Percentiles rank a stretch among this genome's conserved stretches.
These are phyloP conservation scores for Mormyrus iriodes DNA, from an alignment of 2,113 vertebrate genomes.

Conservation along the genomic window DNA sequence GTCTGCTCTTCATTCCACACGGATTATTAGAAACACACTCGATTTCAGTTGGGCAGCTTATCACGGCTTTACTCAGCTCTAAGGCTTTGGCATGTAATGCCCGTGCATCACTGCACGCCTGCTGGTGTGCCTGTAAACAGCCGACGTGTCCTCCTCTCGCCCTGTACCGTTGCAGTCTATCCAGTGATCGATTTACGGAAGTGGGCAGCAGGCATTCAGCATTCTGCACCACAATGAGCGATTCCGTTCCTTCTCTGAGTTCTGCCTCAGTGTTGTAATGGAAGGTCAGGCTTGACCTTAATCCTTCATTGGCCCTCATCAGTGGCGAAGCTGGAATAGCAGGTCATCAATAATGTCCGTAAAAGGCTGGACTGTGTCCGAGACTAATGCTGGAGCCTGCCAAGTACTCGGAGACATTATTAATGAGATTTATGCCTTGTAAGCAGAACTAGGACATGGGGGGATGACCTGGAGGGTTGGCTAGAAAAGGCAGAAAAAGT, in stretches of 20 bases:
- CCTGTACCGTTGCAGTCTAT: not conserved
- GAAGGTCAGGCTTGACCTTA: conserved; percentile 41
- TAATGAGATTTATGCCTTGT: conserved; percentile 40
- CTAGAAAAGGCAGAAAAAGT: not conserved
- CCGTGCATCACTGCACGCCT: not conserved
- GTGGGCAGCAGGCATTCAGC: not conserved
- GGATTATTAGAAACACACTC: not conserved
- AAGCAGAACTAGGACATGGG: conserved; percentile 19
- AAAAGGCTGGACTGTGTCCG: conserved; percentile 23
- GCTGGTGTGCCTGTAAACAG: not conserved
- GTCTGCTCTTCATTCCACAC: not conserved
- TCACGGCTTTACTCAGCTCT: not conserved
- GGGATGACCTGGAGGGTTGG: not conserved
- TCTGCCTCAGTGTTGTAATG: conserved; percentile 21
- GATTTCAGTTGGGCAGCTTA: not conserved
- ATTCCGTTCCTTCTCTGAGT: conserved; percentile 5
- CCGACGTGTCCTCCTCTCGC: not conserved
- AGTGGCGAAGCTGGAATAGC: conserved; percentile 28
- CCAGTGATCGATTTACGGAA: not conserved
- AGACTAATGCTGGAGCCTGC: conserved; percentile 24
- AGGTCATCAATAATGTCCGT: conserved; percentile 43
- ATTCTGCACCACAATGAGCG: not conserved
- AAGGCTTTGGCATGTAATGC: not conserved
- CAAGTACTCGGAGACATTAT: conserved; percentile 35
- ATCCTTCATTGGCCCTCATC: conserved; percentile 35